Evolutionary conservation across 2,113 vertebrate genomes (phyloP), one percentile per base, ranked within the genome.

Genomic region (Cercopithecus mona): DNA sequence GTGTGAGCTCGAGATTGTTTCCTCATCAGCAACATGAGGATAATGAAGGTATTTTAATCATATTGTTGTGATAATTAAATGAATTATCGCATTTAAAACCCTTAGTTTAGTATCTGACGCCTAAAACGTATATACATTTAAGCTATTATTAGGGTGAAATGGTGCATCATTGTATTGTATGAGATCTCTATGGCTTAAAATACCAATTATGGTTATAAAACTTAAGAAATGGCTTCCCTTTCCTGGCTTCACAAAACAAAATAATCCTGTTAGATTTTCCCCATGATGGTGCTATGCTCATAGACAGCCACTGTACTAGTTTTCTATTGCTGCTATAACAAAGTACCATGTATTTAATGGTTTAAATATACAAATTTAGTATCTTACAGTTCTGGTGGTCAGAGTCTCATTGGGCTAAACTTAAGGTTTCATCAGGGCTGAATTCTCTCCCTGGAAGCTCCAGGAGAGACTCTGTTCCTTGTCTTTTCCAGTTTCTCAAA

Each of bases 41-140:
- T 88, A 72, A 64, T 87, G 17, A 83, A 83, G 84, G 10, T 86
- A 76, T 59, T 96, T 88, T 84, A 88, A 96, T 93, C 45, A 32
- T 16, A 87, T 32, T 50, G 5, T 89, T 96, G 12, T 23, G 16
- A 84, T 64, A 55, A 92, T 66, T 73, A 40, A 82, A 88, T 80
- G 27, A 92, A 59, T 94, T 45, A 85, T 72, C 75, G 48, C 13
- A 92, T 50, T 80, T 5, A 90, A 87, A 82, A 32, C 27, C 10
- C n/a, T 92, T 22, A 73, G 18, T 72, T 10, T 50, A 57, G 52
- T 55, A 2, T 57, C 48, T 93, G 30, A 90, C 20, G 48, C 23
- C n/a, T n/a, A 92, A 78, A 43, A 87, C 27, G 23, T 66, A 20
- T 82, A 23, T 68, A 82, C 55, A 64, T 95, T 30, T 83, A 73